Percentiles rank a stretch among this genome's conserved stretches.
Evolutionary conservation across 2,113 vertebrate species (phyloP).

Genomic region (Cynoglossus semilaevis): DNA sequence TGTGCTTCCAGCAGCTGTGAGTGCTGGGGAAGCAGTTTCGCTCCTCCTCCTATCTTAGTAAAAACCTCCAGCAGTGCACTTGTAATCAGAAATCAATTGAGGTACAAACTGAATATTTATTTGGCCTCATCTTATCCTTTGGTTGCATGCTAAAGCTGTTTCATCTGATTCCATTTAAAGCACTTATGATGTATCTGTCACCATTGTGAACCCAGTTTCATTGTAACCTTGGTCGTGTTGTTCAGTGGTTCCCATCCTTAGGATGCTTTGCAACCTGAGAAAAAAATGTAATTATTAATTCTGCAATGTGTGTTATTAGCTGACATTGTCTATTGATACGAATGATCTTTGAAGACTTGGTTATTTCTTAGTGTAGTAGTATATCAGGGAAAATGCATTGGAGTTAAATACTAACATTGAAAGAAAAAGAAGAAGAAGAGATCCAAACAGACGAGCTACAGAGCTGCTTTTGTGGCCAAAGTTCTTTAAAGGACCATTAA

Average conservation of each 20-base stretch:
- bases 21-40: slow-evolving; percentile 1
- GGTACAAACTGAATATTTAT: slow-evolving; percentile 2
- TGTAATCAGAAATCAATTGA: slow-evolving; percentile 3
- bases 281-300: not conserved
- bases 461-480: no score
- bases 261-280: not conserved
- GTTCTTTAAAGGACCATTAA: no score
- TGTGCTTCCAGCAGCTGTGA: not conserved
- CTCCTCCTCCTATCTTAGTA: slow-evolving; percentile 51
- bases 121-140: slow-evolving; percentile 10
- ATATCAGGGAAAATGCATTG: no score
- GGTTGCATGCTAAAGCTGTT: slow-evolving; percentile 43
- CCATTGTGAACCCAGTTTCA: slow-evolving; percentile 23
- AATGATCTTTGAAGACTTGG: no score
- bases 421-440: no score
- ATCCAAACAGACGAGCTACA: no score
- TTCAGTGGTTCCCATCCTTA: slow-evolving; percentile 32
- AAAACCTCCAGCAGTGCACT: slow-evolving; percentile 45
- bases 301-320: no score
- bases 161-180: slow-evolving; percentile 26
- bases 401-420: no score
- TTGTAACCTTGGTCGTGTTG: not conserved
- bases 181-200: slow-evolving; percentile 36
- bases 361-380: no score
- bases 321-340: no score